Evolutionary conservation across 2,797 vertebrate genomes (phyloP).

Genomic region (Lacerta bilineata): DNA sequence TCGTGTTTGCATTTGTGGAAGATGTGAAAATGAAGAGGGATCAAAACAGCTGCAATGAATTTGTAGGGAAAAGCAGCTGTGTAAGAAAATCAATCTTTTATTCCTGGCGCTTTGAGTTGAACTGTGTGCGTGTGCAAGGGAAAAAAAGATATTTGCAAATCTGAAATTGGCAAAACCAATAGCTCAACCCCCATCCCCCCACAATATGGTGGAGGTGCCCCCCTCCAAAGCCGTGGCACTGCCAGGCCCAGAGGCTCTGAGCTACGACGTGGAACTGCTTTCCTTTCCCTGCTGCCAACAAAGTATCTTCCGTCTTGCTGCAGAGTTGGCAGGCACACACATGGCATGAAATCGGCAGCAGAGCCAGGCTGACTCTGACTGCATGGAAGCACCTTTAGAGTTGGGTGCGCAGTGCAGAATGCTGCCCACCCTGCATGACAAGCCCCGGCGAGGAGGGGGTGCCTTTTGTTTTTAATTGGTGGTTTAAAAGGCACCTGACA

Average conservation of each 20-base stretch:
- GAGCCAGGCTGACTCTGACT: background rate
- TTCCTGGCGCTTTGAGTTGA: background rate
- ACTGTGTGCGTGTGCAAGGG: background rate
- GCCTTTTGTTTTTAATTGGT: constrained; percentile 22
- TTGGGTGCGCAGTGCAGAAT: background rate
- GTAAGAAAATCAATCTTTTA: too few relatives aligned
- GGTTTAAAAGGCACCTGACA: constrained; percentile 31
- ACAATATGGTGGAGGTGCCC: background rate
- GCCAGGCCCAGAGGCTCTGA: background rate
- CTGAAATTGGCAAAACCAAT: background rate
- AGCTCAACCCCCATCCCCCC: background rate
- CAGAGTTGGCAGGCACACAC: constrained; percentile 5
- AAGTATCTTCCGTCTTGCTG: background rate
- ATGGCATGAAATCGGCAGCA: background rate
- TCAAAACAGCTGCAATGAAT: background rate
- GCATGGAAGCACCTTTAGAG: background rate
- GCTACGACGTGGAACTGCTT: background rate
- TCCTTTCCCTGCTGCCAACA: background rate
- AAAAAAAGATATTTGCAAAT: background rate
- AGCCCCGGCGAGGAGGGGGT: background rate
- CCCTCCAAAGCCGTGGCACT: background rate
- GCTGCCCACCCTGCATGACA: too few relatives aligned
- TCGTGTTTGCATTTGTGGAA: background rate
- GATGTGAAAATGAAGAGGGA: background rate
- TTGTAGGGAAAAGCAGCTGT: background rate